Evolutionary conservation across 2,888 invertebrate species (phyloP), one percentile per base, ranked within the genome.

Genomic region (Ectemnius continuus): DNA sequence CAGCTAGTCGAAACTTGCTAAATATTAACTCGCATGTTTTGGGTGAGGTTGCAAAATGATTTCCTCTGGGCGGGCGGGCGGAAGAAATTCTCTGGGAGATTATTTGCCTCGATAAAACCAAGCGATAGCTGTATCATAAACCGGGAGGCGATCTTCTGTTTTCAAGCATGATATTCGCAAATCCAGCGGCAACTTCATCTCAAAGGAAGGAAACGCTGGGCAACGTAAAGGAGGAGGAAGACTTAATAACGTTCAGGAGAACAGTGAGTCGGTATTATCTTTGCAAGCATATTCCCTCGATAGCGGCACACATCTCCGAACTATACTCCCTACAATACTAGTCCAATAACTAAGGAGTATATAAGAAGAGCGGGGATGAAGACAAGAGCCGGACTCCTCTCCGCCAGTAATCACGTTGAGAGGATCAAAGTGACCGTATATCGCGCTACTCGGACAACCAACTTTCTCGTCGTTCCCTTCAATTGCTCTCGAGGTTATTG

Each of bases 251-350:
- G 79, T 84, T 75, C 79, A 66, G 71, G 62, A 70, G 64, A 75
- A 75, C 73, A 68, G 45, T 67, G 67, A 62, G 68, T 68, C 68
- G 65, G 78, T 78, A 86, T 86, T 86, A 86, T 84, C 85, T 85
- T 82, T 81, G 81, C 85, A 80, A 86, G 83, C 82, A 82, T 86
- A 85, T 86, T 85, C 78, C 48, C 79, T 84, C 72, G 64, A 82
- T 84, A 85, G 80, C 81, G 79, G 70, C 75, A 72, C 73, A 73
- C 77, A 76, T 75, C 67, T 48, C 56, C 45, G 61, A 36, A 11
- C 3, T 57, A 65, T 70, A 79, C 74, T 78, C 65, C 75, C 68
- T 36, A 60, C 70, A 65, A 79, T 73, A 66, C 52, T 58, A 47
- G 18, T 8, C 48, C n/a, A 14, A 28, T 45, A 60, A 61, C 52